Evolutionary conservation across 2,797 vertebrate genomes (phyloP).

Genomic region (Typhlichthys subterraneus): DNA sequence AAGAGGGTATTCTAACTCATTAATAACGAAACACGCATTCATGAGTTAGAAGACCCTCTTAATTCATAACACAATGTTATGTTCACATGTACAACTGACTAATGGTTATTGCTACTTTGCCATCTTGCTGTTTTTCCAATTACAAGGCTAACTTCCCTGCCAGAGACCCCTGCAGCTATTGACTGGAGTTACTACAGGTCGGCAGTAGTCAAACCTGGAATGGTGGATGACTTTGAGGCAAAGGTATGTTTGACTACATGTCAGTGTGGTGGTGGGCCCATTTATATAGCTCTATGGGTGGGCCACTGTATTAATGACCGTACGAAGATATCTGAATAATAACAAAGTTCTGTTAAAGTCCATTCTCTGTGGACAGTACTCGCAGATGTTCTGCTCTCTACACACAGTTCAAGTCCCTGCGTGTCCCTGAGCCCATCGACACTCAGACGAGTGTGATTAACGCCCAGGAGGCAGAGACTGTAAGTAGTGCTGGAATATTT

Average conservation of each 20-base stretch:
- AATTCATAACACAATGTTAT: neutral
- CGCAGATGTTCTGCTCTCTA: slow-evolving; percentile 9
- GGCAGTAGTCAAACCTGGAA: slow-evolving; percentile 79
- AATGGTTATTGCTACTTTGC: neutral
- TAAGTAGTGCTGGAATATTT: slow-evolving; percentile 70
- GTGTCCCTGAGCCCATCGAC: slow-evolving; percentile 88
- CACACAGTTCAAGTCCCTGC: slow-evolving; percentile 83
- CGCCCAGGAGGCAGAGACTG: slow-evolving; percentile 86
- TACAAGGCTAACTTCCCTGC: slow-evolving; percentile 81
- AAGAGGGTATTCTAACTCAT: too few species aligned
- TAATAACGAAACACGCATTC: too few species aligned
- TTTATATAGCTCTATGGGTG: too few species aligned
- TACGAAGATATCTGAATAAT: too few species aligned
- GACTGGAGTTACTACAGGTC: slow-evolving; percentile 89
- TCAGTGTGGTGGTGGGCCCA: neutral
- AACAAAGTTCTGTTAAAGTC: too few species aligned
- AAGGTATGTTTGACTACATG: slow-evolving; percentile 77
- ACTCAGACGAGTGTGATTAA: slow-evolving; percentile 81
- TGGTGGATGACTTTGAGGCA: slow-evolving; percentile 97
- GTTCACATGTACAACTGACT: neutral
- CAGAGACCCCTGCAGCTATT: slow-evolving; percentile 83
- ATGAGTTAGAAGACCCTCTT: too few species aligned
- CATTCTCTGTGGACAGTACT: neutral
- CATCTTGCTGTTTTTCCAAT: neutral
- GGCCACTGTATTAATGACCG: too few species aligned